These are phyloP conservation scores for Athalia rosae DNA, from an alignment of 2,888 invertebrate species.

Conservation along the genomic window DNA sequence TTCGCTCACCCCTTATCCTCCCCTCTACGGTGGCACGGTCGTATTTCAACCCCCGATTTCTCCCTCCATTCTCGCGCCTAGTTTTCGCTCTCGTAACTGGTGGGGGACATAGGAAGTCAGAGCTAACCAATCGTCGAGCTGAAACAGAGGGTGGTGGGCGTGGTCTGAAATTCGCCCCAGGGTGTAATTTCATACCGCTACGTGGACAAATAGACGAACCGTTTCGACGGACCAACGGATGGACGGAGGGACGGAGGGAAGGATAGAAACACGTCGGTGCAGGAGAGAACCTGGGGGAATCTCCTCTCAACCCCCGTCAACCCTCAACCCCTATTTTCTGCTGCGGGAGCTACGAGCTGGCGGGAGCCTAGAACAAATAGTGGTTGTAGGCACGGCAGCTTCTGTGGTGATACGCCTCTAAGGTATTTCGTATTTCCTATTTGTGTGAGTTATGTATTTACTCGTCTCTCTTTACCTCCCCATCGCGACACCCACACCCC, in stretches of 20 bases:
- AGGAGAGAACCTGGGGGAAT: not conserved
- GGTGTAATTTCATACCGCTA: slow-evolving; percentile 73
- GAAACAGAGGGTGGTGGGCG: slow-evolving; percentile 13
- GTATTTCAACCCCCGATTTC: slow-evolving; percentile 42
- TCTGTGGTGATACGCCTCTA: slow-evolving; percentile 42
- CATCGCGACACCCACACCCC: not conserved
- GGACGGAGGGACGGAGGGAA: slow-evolving; percentile 16
- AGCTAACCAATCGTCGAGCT: slow-evolving; percentile 17
- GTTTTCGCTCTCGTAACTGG: slow-evolving; percentile 1
- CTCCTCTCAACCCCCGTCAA: slow-evolving; percentile 22
- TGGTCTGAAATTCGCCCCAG: slow-evolving; percentile 60
- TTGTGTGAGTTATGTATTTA: slow-evolving; percentile 43
- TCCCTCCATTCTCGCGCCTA: slow-evolving; percentile 4
- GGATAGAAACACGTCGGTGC: not conserved
- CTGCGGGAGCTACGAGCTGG: slow-evolving; percentile 2
- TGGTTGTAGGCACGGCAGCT: slow-evolving; percentile 44
- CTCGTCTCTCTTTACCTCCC: not conserved
- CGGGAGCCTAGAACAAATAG: slow-evolving; percentile 44
- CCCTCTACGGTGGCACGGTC: not conserved
- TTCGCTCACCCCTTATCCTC: not conserved
- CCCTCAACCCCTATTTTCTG: not conserved
- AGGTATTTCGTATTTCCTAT: slow-evolving; percentile 44
- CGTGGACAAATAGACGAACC: slow-evolving; percentile 71
- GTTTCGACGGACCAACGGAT: slow-evolving; percentile 6
- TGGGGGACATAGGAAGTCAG: slow-evolving; percentile 31